phyloP scores from a whole-genome alignment of 2,888 invertebrate genomes.

The Eilema caniola region DNA sequence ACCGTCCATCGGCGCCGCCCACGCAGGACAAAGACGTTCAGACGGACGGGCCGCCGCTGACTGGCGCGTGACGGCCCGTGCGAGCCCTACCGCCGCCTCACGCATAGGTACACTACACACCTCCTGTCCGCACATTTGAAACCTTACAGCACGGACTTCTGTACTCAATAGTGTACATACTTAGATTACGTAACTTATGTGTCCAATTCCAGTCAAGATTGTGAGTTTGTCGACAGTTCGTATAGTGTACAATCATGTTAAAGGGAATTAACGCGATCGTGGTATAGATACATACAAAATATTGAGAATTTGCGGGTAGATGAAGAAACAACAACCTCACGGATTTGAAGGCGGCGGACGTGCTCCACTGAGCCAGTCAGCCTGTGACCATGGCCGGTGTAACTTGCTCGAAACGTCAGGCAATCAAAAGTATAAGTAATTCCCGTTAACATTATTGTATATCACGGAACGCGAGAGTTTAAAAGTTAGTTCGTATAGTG shows the following conservation, averaged over 20 bases:
- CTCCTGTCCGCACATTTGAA: constrained; percentile 66
- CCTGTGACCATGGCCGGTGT: no score
- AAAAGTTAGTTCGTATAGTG: constrained; percentile 26
- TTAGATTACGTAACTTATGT: constrained; percentile 44
- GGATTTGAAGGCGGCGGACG: no score
- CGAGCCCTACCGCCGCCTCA: constrained; percentile 57
- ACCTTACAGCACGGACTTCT: constrained; percentile 47
- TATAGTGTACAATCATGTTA: no score
- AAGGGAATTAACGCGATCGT: no score
- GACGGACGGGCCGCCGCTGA: constrained; percentile 87
- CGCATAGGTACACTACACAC: constrained; percentile 56
- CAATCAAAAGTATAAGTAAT: no score
- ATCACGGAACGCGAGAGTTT: no score
- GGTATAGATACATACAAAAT: no score
- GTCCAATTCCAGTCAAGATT: constrained; percentile 41
- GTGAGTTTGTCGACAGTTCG: constrained; percentile 19
- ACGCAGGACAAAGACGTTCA: constrained; percentile 92
- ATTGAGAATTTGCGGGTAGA: no score
- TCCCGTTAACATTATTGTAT: no score
- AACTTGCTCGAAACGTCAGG: no score
- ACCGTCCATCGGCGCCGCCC: constrained; percentile 79
- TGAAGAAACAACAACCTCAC: no score
- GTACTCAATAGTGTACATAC: constrained; percentile 49
- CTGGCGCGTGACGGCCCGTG: constrained; percentile 79
- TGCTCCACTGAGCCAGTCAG: no score